phyloP scores from a whole-genome alignment of 2,113 vertebrate species.

The Eonycteris spelaea region DNA sequence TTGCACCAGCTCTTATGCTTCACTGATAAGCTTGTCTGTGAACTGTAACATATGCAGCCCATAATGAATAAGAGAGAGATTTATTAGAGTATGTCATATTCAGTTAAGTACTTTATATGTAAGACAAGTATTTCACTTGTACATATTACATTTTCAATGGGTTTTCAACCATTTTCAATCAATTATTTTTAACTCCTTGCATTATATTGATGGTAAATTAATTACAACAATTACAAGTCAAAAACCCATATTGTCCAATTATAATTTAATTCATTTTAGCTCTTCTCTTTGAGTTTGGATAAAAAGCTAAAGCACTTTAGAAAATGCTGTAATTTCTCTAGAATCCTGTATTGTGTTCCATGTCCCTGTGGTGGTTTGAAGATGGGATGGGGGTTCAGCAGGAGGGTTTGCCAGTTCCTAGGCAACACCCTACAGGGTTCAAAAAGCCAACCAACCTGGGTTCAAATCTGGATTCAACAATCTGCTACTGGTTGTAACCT shows the following conservation, averaged over 20 bases:
- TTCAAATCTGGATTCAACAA: background rate
- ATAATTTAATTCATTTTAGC: constrained; percentile 59
- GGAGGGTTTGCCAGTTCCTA: background rate
- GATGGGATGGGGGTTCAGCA: background rate
- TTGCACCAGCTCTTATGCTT: background rate
- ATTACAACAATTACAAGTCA: constrained; percentile 61
- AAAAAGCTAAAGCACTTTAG: background rate
- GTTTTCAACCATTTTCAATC: constrained; percentile 53
- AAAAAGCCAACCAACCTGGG: background rate
- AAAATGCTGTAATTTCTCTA: background rate
- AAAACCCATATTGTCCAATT: constrained; percentile 63
- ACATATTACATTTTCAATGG: constrained; percentile 49
- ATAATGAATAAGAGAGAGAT: constrained; percentile 37
- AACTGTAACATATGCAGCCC: background rate
- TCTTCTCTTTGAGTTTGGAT: constrained; percentile 48
- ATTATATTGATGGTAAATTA: constrained; percentile 66
- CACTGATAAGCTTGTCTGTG: background rate
- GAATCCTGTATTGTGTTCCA: background rate
- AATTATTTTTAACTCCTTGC: constrained; percentile 64
- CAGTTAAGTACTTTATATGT: constrained; percentile 56
- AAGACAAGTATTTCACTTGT: constrained; percentile 57
- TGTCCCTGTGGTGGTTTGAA: background rate
- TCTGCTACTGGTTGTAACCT: background rate
- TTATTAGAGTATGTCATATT: constrained; percentile 39
- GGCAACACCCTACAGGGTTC: no score